Conservation (phyloP, 2,888 invertebrate species). For the Lutraria lutraria region DNA sequence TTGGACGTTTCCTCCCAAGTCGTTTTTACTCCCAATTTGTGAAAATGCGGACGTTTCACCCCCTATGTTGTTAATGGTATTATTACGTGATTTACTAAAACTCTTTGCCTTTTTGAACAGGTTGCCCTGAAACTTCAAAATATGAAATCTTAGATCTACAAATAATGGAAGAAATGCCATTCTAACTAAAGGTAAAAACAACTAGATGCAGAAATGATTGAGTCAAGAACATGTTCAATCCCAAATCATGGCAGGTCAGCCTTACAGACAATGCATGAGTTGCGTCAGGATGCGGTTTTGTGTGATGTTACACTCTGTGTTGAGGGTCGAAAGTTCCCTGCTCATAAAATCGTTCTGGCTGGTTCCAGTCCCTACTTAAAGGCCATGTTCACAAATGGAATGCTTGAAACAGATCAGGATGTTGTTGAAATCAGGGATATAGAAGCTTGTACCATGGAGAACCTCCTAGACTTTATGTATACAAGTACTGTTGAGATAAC, state of each 20-base stretch:
- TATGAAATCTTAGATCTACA: neutral
- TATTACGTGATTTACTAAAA: no score
- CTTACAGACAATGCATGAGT: conserved; percentile 84
- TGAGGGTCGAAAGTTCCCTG: conserved; percentile 81
- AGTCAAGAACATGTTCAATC: conserved; percentile 82
- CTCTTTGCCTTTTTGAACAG: neutral
- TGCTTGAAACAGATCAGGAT: conserved; percentile 83
- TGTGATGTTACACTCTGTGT: conserved; percentile 84
- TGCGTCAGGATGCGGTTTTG: conserved; percentile 79
- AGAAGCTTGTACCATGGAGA: conserved; percentile 82
- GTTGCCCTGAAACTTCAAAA: neutral
- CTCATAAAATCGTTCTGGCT: conserved; percentile 84
- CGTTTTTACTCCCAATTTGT: no score
- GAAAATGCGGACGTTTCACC: no score
- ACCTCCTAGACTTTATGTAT: conserved; percentile 85
- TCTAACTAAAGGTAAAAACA: neutral
- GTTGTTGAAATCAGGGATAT: conserved; percentile 83
- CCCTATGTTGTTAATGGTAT: no score
- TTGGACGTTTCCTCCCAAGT: no score
- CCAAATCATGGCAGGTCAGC: conserved; percentile 82
- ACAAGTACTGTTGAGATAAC: conserved; percentile 83
- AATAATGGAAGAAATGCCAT: neutral
- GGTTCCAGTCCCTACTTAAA: conserved; percentile 85
- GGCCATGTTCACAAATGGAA: conserved; percentile 86
- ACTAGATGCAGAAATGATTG: conserved; percentile 77